A percentile compares a stretch with the other conserved stretches of the same genome.
These are phyloP conservation scores for Piscicola geometra DNA, from an alignment of 2,888 invertebrate species.

Conservation along the genomic window DNA sequence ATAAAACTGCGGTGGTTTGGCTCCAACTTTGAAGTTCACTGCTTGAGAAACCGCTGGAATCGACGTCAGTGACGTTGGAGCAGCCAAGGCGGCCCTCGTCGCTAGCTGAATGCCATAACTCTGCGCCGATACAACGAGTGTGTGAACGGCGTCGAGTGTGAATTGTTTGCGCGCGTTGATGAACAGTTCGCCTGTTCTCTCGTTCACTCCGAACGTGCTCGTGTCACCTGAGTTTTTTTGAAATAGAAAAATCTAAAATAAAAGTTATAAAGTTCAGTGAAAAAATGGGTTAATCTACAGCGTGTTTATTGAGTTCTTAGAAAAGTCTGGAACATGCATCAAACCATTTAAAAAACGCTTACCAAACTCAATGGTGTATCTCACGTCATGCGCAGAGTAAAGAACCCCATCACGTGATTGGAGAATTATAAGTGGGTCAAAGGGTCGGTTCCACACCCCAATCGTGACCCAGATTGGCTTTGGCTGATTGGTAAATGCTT, in stretches of 20 bases:
- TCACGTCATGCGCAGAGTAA: neutral
- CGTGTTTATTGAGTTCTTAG: no score
- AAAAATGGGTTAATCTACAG: no score
- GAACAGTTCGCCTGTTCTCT: conserved; percentile 39
- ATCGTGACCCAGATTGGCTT: conserved; percentile 8
- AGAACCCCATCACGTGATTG: neutral
- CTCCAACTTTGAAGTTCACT: conserved; percentile 38
- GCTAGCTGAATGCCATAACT: conserved; percentile 28
- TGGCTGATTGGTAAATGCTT: conserved; percentile 1
- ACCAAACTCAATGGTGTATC: neutral
- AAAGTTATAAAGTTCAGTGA: neutral
- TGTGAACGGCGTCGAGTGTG: conserved; percentile 30
- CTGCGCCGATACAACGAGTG: conserved; percentile 42
- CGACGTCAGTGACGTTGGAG: no score
- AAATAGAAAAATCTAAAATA: neutral
- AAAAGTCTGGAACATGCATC: no score
- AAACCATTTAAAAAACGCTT: no score
- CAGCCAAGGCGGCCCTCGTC: neutral
- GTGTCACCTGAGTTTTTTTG: conserved; percentile 32
- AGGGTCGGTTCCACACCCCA: conserved; percentile 2
- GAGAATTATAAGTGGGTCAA: neutral
- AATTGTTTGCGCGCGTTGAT: conserved; percentile 39
- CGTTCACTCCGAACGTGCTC: conserved; percentile 40
- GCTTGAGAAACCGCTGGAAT: conserved; percentile 37
- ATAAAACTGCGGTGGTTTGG: conserved; percentile 40